Evolutionary conservation across 2,888 invertebrate species (phyloP).

Genomic region (Megalurothrips usitatus): DNA sequence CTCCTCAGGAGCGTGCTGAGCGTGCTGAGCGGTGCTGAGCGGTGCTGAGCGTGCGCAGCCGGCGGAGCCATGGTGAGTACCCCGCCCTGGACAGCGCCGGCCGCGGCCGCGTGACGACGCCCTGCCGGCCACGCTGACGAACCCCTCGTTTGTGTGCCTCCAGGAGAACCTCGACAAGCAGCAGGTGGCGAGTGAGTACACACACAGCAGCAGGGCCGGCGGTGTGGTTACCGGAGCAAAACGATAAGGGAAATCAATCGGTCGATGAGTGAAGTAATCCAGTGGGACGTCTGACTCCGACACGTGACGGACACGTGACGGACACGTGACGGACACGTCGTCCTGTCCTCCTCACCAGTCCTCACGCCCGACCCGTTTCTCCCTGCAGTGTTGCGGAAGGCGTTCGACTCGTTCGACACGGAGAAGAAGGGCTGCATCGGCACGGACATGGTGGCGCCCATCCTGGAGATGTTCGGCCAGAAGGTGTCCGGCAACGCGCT

Average conservation of each 20-base stretch:
- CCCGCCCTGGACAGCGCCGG: not conserved
- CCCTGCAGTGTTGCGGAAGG: constrained; percentile 48
- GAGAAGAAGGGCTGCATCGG: constrained; percentile 51
- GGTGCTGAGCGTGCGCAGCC: not conserved
- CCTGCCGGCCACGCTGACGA: not conserved
- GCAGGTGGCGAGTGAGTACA: constrained; percentile 68
- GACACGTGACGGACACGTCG: too few relatives aligned
- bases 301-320: too few relatives aligned
- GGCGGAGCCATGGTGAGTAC: not conserved
- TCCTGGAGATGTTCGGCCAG: constrained; percentile 51
- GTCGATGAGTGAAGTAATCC: too few relatives aligned
- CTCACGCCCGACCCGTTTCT: too few relatives aligned
- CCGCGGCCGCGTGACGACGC: not conserved
- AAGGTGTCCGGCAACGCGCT: constrained; percentile 52
- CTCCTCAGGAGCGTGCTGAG: not conserved
- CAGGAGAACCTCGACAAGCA: constrained; percentile 75
- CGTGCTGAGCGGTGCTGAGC: not conserved
- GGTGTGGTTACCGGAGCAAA: too few relatives aligned
- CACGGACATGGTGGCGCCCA: constrained; percentile 49
- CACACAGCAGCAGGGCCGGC: not conserved
- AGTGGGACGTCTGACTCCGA: too few relatives aligned
- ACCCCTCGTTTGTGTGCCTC: not conserved
- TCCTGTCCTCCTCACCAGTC: too few relatives aligned
- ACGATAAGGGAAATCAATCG: too few relatives aligned
- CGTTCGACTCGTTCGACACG: constrained; percentile 52